phyloP scores from a whole-genome alignment of 2,113 vertebrate genomes.

The Megalops atlanticus region DNA sequence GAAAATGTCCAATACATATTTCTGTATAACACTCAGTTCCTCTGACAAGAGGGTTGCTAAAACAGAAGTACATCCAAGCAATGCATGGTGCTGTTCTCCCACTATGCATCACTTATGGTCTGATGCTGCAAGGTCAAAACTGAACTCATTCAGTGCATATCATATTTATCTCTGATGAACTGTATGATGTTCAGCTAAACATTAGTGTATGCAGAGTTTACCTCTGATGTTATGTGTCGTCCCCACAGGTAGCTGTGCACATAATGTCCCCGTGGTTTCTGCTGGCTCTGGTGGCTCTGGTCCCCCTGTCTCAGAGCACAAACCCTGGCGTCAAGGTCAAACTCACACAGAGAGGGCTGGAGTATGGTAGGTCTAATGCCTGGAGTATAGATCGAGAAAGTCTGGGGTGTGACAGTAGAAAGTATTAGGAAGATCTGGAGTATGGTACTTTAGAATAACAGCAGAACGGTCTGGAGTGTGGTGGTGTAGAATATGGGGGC shows the following conservation, averaged over 20 bases:
- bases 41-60: background rate
- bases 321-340: slow-evolving; percentile 66
- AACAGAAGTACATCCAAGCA: background rate
- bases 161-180: background rate
- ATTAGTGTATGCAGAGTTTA: background rate
- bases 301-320: slow-evolving; percentile 32
- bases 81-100: background rate
- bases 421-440: background rate
- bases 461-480: background rate
- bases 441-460: background rate
- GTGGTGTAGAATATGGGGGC: no score
- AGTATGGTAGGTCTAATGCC: slow-evolving; percentile 60
- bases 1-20: background rate
- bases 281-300: slow-evolving; percentile 51
- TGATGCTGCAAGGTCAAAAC: background rate
- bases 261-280: slow-evolving; percentile 53
- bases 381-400: background rate
- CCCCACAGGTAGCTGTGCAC: slow-evolving; percentile 31
- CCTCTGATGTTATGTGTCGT: background rate
- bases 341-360: slow-evolving; percentile 66
- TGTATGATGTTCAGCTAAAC: background rate
- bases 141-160: background rate
- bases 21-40: background rate
- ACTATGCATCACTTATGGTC: background rate
- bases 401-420: no score